Percentiles rank a stretch among this genome's conserved stretches.
Evolutionary conservation across 1,140 invertebrate species (phyloP).

Genomic region (Nephila pilipes): DNA sequence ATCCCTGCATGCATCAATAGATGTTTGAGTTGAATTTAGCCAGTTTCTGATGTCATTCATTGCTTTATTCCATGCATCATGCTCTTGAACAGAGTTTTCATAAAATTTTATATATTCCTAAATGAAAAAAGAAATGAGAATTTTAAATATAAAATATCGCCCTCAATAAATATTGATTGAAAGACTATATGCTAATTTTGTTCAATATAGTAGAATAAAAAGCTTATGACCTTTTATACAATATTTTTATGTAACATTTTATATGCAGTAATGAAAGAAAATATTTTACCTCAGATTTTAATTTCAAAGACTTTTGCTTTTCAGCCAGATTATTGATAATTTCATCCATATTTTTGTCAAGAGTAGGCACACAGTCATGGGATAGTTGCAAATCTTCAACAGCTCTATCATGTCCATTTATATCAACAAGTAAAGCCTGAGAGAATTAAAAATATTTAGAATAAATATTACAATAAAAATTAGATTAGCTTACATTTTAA

Average conservation of each 20-base stretch:
- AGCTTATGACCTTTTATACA: neutral
- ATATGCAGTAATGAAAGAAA: neutral
- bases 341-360: slow-evolving; percentile 85
- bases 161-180: neutral
- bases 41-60: slow-evolving; percentile 94
- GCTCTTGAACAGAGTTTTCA: slow-evolving; percentile 94
- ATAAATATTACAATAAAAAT: no score
- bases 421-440: slow-evolving; percentile 89
- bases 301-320: slow-evolving; percentile 83
- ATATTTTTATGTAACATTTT: neutral
- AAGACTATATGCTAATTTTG: neutral
- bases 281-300: slow-evolving; percentile 85
- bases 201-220: neutral
- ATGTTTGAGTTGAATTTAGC: slow-evolving; percentile 93
- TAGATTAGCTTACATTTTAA: no score
- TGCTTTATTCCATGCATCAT: slow-evolving; percentile 94
- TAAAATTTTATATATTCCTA: slow-evolving; percentile 84
- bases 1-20: slow-evolving; percentile 92
- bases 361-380: slow-evolving; percentile 88
- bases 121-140: neutral
- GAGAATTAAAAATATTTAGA: neutral
- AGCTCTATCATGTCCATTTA: slow-evolving; percentile 92
- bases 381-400: slow-evolving; percentile 90
- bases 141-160: neutral
- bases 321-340: slow-evolving; percentile 75